phyloP scores from a whole-genome alignment of 1,140 invertebrate genomes.

The Pseudomyrmex gracilis region DNA sequence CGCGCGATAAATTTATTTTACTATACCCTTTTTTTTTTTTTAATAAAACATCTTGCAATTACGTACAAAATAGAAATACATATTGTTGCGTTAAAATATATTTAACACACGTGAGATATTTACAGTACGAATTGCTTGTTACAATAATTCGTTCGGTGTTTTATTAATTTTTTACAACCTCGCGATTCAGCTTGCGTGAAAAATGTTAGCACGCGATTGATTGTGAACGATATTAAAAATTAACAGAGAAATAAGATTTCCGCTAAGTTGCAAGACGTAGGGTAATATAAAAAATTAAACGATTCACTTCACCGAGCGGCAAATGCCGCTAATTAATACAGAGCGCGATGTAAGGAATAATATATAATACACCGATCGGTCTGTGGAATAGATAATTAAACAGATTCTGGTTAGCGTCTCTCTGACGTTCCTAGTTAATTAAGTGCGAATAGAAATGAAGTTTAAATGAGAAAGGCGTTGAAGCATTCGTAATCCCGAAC shows the following conservation, averaged over 20 bases:
- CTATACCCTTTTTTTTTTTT: too few relatives aligned
- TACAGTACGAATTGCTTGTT: neutral
- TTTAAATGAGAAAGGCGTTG: slow-evolving; percentile 67
- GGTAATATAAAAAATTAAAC: slow-evolving; percentile 34
- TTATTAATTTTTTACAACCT: too few relatives aligned
- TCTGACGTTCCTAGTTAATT: slow-evolving; percentile 60
- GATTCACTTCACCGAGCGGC: neutral
- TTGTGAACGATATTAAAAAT: slow-evolving; percentile 10
- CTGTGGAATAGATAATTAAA: slow-evolving; percentile 67
- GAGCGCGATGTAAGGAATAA: slow-evolving; percentile 51
- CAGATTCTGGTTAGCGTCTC: slow-evolving; percentile 57
- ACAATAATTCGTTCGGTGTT: too few relatives aligned
- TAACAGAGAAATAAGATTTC: slow-evolving; percentile 2
- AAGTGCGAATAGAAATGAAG: slow-evolving; percentile 58
- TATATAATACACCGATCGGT: slow-evolving; percentile 2
- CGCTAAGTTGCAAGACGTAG: neutral
- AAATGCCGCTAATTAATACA: neutral
- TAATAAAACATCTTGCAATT: neutral
- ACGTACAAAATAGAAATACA: neutral
- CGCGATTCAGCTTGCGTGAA: too few relatives aligned
- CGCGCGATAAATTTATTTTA: neutral
- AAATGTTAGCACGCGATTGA: neutral
- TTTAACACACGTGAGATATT: neutral
- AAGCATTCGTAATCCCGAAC: slow-evolving; percentile 54
- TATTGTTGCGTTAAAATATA: neutral